phyloP scores from a whole-genome alignment of 2,888 invertebrate genomes.

The Macaria notata region DNA sequence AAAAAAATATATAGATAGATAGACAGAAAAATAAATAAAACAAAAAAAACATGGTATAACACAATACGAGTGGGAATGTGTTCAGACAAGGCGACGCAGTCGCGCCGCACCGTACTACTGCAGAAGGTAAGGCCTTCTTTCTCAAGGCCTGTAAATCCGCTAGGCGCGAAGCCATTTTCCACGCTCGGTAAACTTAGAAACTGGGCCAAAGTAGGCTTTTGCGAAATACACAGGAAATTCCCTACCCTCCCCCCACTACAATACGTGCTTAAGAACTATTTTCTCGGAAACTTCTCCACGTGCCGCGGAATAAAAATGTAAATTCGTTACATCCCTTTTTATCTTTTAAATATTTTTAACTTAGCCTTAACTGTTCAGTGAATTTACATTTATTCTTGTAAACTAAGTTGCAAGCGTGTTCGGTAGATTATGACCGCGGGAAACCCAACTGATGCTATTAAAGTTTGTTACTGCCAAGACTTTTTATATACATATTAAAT shows the following conservation, averaged over 20 bases:
- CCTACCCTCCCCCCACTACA: constrained; percentile 57
- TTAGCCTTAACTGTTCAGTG: constrained; percentile 27
- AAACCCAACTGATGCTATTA: too few relatives aligned
- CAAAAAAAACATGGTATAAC: too few relatives aligned
- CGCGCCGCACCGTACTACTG: too few relatives aligned
- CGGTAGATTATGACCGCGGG: constrained; percentile 1
- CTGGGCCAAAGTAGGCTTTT: constrained; percentile 78
- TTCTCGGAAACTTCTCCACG: constrained; percentile 52
- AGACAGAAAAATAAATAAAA: not conserved
- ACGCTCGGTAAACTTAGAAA: constrained; percentile 75
- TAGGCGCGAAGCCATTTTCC: constrained; percentile 69
- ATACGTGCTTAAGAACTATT: constrained; percentile 75
- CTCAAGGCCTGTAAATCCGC: constrained; percentile 67
- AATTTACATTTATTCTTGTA: constrained; percentile 20
- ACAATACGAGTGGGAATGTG: too few relatives aligned
- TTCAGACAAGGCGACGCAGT: too few relatives aligned
- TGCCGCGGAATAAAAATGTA: constrained; percentile 62
- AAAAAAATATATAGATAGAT: not conserved
- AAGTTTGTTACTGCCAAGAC: too few relatives aligned
- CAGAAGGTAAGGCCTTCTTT: constrained; percentile 41
- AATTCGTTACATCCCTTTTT: constrained; percentile 47
- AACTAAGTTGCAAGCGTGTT: constrained; percentile 15
- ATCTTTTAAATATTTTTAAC: constrained; percentile 40
- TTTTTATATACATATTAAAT: too few relatives aligned
- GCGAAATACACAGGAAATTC: constrained; percentile 67